These are phyloP conservation scores for Patella caerulea DNA, from an alignment of 2,888 invertebrate species.

Conservation along the genomic window DNA sequence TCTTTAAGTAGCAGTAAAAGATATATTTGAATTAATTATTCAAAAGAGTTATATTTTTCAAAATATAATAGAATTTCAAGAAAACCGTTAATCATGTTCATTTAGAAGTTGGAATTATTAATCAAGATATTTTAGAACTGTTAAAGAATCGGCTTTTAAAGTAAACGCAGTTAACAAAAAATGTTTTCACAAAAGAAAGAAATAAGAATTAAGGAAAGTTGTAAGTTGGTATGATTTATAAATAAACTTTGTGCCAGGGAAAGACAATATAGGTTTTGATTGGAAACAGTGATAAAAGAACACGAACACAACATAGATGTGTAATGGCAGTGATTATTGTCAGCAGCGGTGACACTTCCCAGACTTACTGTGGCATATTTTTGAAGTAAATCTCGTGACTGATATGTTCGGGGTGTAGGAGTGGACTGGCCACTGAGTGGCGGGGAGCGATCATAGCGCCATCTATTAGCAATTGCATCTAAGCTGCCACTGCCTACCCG, in stretches of 20 bases:
- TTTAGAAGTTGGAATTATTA: no score
- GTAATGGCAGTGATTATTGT: not conserved
- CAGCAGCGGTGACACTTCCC: slow-evolving; percentile 18
- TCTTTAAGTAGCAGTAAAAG: no score
- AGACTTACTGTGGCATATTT: slow-evolving; percentile 95
- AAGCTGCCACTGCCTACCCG: slow-evolving; percentile 85
- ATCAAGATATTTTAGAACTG: no score
- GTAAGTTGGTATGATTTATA: no score
- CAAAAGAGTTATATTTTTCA: no score
- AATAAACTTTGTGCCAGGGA: not conserved
- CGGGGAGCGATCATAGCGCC: slow-evolving; percentile 78
- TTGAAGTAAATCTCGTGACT: slow-evolving; percentile 76
- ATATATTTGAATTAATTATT: no score
- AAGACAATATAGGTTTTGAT: not conserved
- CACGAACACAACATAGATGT: not conserved
- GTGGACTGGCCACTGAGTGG: slow-evolving; percentile 89
- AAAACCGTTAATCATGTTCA: no score
- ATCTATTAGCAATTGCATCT: slow-evolving; percentile 84
- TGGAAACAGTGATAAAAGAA: not conserved
- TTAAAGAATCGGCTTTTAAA: no score
- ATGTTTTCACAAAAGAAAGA: no score
- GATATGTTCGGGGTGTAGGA: slow-evolving; percentile 74
- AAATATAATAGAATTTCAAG: no score
- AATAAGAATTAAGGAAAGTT: no score
- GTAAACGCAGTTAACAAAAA: no score